phyloP scores from a whole-genome alignment of 1,140 invertebrate genomes.

The Drosophila melanogaster region Release_6_plus_ISO1_MT NC_004354.4:18457501-18458000 shows the following conservation, averaged over 20 bases:
- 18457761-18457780: neutral
- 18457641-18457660: slow-evolving; percentile 52
- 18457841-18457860: neutral
- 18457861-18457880: neutral
- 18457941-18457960: too few relatives aligned
- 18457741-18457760: neutral
- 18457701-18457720: slow-evolving; percentile 31
- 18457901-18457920: too few relatives aligned
- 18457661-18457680: slow-evolving; percentile 64
- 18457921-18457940: too few relatives aligned
- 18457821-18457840: neutral
- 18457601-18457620: neutral
- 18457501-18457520: slow-evolving; percentile 45
- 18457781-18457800: neutral
- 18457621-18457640: slow-evolving; percentile 20
- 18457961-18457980: too few relatives aligned
- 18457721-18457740: slow-evolving; percentile 31
- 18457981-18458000: too few relatives aligned
- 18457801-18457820: neutral
- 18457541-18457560: slow-evolving; percentile 78
- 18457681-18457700: slow-evolving; percentile 73
- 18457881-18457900: too few relatives aligned
- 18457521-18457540: slow-evolving; percentile 70
- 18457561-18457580: slow-evolving; percentile 54
- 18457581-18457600: neutral